Conservation (phyloP, 2,113 vertebrate genomes). For the Lamprotornis superbus region DNA sequence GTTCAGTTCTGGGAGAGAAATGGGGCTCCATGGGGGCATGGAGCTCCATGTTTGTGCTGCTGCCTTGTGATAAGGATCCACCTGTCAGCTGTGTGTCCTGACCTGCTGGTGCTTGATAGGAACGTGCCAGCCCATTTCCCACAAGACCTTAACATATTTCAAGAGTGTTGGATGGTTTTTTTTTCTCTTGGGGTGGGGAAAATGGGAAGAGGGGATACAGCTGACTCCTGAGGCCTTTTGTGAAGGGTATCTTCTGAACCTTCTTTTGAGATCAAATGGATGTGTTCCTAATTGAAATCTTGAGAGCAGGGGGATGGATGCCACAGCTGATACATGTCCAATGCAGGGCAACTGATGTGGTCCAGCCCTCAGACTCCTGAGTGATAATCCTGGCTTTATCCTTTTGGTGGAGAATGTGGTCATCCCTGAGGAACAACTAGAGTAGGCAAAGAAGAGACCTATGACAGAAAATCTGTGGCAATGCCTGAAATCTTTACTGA, state of each 20-base stretch:
- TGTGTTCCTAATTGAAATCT: background rate
- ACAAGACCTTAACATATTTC: background rate
- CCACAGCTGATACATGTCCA: background rate
- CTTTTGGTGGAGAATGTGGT: background rate
- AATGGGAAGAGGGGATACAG: background rate
- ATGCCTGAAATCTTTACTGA: background rate
- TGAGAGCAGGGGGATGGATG: background rate
- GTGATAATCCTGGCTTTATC: background rate
- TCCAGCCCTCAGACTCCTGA: background rate
- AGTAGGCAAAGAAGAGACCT: background rate
- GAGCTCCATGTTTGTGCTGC: background rate
- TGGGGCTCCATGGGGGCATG: background rate
- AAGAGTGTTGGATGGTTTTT: background rate
- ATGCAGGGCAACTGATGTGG: background rate
- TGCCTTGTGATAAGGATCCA: background rate
- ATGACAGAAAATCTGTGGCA: background rate
- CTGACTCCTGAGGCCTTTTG: background rate
- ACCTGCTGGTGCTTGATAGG: slow-evolving; percentile 21
- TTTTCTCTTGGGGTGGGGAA: background rate
- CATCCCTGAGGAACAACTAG: background rate
- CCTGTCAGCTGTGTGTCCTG: background rate
- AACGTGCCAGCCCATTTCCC: background rate
- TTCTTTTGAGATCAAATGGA: background rate
- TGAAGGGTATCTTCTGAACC: background rate
- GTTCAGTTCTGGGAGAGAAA: background rate